Percentiles rank a stretch among this genome's conserved stretches.
Evolutionary conservation across 2,113 vertebrate genomes (phyloP).

Genomic region (Hippopotamus amphibius): DNA sequence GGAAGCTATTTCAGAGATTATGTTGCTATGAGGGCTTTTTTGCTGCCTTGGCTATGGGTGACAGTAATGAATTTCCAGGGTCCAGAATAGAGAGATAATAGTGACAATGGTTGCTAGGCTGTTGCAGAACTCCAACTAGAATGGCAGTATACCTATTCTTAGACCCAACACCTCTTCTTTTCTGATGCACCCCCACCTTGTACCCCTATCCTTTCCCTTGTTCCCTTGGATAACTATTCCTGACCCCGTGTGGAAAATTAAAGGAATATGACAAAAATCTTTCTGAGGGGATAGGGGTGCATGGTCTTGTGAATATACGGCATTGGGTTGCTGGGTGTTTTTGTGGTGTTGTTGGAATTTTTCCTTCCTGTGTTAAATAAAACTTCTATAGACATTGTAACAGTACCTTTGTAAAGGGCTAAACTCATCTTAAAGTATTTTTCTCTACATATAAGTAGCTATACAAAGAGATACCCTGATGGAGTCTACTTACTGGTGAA

Average conservation of each 20-base stretch:
- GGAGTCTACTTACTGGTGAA: background rate
- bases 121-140: slow-evolving; percentile 26
- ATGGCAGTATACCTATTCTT: background rate
- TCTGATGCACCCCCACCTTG: background rate
- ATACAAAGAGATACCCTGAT: background rate
- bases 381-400: slow-evolving; percentile 59
- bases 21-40: slow-evolving; percentile 1
- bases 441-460: background rate
- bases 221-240: background rate
- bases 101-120: background rate
- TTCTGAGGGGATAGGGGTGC: background rate
- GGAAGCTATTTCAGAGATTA: slow-evolving; percentile 2
- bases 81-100: slow-evolving; percentile 15
- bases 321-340: background rate
- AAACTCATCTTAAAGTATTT: slow-evolving; percentile 42
- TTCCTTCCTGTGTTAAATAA: slow-evolving; percentile 67
- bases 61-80: background rate
- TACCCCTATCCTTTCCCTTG: background rate
- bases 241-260: slow-evolving; percentile 8
- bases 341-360: slow-evolving; percentile 40
- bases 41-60: slow-evolving; percentile 15
- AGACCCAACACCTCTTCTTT: background rate
- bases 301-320: background rate
- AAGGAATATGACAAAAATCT: slow-evolving; percentile 40
- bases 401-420: background rate